Percentiles rank a stretch among this genome's conserved stretches.
phyloP scores from a whole-genome alignment of 2,113 vertebrate genomes.

The Zootoca vivipara region DNA sequence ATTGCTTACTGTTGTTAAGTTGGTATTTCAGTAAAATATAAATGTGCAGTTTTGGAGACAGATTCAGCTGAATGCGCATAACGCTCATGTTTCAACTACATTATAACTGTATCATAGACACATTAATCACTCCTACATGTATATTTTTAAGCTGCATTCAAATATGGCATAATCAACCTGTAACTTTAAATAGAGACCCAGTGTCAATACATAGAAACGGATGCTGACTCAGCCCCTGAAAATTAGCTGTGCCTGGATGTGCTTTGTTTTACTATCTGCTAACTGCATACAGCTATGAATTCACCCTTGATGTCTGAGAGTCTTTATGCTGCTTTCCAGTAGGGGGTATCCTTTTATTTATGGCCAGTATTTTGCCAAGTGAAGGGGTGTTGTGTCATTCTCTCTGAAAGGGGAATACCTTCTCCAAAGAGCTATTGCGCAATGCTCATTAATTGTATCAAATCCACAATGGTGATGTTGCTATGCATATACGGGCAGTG shows the following conservation, averaged over 20 bases:
- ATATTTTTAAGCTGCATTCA: slow-evolving; percentile 1
- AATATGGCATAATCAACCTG: slow-evolving; percentile 9
- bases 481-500: not conserved
- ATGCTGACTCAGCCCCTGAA: slow-evolving; percentile 38
- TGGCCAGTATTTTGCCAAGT: slow-evolving; percentile 28
- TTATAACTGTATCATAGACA: slow-evolving; percentile 28
- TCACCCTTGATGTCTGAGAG: slow-evolving; percentile 6
- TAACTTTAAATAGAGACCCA: slow-evolving; percentile 34
- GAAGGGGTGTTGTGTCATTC: slow-evolving; percentile 5
- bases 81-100: slow-evolving; percentile 5
- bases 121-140: slow-evolving; percentile 23
- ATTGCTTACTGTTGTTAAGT: not conserved
- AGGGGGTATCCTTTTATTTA: slow-evolving; percentile 44
- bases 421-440: slow-evolving; percentile 13
- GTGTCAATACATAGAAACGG: slow-evolving; percentile 2
- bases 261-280: slow-evolving; percentile 47
- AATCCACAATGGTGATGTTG: not conserved
- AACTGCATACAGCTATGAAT: slow-evolving; percentile 33
- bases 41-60: not conserved
- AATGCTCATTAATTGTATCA: slow-evolving; percentile 16
- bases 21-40: not conserved
- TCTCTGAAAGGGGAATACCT: slow-evolving; percentile 18
- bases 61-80: not conserved
- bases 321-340: slow-evolving; percentile 33
- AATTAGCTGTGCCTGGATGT: slow-evolving; percentile 40